Base-by-base conservation (phyloP, 2,113 vertebrate species). In the Sturnira hondurensis region DNA sequence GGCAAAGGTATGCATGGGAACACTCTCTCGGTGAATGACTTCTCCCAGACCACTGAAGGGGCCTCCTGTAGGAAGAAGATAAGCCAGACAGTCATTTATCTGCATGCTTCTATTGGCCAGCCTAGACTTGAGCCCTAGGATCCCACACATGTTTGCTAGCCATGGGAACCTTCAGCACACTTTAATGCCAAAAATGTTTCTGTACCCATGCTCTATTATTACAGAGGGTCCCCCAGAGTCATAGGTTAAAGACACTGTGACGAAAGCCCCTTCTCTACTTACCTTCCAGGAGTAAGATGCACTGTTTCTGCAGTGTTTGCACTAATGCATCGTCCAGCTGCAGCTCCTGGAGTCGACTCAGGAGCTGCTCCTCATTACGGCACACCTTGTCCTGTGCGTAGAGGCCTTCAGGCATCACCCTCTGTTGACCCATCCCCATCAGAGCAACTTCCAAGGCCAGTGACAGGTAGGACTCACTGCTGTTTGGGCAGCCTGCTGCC, bases 1-100 rank as follows among this genome's bases (percentile, higher is more conserved):
- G 97, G 99, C 99, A 96, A 99, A 99, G 81, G 99, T 99, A 98
- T 99, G 99, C 99, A 99, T 99, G 96, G 99, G 99, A 45, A 99
- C 99, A 0, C 99, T 99, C 97, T 99, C 99, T 88, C 99, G 99
- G 98, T 99, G 99, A 98, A 99, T 99, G 97, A 99, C 99, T 98
- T 99, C 99, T 61, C 99, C 99, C 22, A 99, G 97, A 76, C 99
- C 99, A 1, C 99, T 99, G 98, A 99, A 99, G 2, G 99, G 99
- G 92, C 99, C 99, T 84, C 99, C 99, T 99, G 97, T 6, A 38
- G 47, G 94, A 97, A 97, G 96, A 96, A 98, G 93, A 95, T 58
- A 88, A 56, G 10, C 93, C 94, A 97, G 89, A 26, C 65, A 89
- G 38, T 94, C 93, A 90, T 85, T 93, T 94, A 88, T 93, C 70